phyloP scores from a whole-genome alignment of 2,113 vertebrate species.

The Isichthys henryi region DNA sequence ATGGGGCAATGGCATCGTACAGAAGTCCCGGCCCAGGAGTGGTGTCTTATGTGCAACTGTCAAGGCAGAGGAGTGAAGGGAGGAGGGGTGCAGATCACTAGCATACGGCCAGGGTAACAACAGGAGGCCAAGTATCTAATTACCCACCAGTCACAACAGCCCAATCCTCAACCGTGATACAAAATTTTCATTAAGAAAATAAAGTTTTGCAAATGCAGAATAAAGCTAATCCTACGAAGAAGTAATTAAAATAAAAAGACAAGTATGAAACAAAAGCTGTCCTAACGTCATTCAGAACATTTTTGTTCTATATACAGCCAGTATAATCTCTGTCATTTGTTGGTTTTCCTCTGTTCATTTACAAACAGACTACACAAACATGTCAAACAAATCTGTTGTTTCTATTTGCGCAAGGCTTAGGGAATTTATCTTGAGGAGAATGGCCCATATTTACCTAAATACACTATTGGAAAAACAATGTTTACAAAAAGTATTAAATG shows the following conservation, averaged over 20 bases:
- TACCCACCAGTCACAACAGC: neutral
- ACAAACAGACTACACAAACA: neutral
- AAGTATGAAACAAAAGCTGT: neutral
- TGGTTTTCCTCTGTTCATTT: neutral
- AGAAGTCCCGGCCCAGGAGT: slow-evolving; percentile 16
- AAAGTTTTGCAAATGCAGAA: neutral
- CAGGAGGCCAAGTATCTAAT: slow-evolving; percentile 25
- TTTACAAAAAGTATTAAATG: neutral
- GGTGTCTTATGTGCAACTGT: neutral
- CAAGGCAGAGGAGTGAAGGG: slow-evolving; percentile 21
- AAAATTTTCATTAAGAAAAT: neutral
- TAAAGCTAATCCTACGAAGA: neutral
- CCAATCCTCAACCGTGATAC: neutral
- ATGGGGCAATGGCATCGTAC: neutral
- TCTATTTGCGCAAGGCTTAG: neutral
- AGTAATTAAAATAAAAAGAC: no score
- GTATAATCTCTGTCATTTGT: neutral
- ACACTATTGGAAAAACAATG: neutral
- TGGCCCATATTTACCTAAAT: neutral
- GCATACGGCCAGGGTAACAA: neutral
- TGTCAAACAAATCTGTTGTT: neutral
- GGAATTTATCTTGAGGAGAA: neutral
- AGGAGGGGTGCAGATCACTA: slow-evolving; percentile 22
- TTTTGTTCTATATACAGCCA: neutral
- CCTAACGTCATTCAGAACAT: neutral